These are phyloP conservation scores for Perca flavescens DNA, from an alignment of 2,113 vertebrate species.

Conservation along the genomic window DNA sequence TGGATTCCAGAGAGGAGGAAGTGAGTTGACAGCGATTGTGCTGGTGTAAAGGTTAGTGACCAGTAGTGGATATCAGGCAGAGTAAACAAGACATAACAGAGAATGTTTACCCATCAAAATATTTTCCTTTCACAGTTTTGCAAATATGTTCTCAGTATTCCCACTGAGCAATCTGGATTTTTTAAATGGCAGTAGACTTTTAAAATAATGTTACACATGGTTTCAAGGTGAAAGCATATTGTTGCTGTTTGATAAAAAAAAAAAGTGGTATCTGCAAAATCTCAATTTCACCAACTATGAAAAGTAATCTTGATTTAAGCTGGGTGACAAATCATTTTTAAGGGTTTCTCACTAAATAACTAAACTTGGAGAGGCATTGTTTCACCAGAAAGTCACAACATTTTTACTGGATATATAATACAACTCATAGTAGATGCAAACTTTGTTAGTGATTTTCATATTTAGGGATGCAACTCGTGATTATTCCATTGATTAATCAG, in stretches of 20 bases:
- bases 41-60: conserved; percentile 64
- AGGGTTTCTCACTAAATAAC: background rate
- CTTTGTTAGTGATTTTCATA: too few relatives aligned
- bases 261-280: background rate
- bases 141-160: conserved; percentile 7
- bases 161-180: conserved; percentile 9
- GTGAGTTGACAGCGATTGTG: conserved; percentile 42
- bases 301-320: conserved; percentile 5
- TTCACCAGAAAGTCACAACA: too few relatives aligned
- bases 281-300: background rate
- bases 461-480: too few relatives aligned
- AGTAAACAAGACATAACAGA: conserved; percentile 32
- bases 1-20: conserved; percentile 64
- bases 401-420: too few relatives aligned
- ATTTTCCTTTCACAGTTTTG: conserved; percentile 32
- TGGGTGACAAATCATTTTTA: conserved; percentile 8
- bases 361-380: too few relatives aligned
- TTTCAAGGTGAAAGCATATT: conserved; percentile 37
- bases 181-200: background rate
- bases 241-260: conserved; percentile 16
- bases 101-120: conserved; percentile 39
- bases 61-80: conserved; percentile 46
- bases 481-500: too few relatives aligned
- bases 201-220: background rate
- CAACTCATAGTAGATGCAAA: too few relatives aligned